Conservation (phyloP, 1,140 invertebrate species). For the Lutraria rhynchaena region DNA sequence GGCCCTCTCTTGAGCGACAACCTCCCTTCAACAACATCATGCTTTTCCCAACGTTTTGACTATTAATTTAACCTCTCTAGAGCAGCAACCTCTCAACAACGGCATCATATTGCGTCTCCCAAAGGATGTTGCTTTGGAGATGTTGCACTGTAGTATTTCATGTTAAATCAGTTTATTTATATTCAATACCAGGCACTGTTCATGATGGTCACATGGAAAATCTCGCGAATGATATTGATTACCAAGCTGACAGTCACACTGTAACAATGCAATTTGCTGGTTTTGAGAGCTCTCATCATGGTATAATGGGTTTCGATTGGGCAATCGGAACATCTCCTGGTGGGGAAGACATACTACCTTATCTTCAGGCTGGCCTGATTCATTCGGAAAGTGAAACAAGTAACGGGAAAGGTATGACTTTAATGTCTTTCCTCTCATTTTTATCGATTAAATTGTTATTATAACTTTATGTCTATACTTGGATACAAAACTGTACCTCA, state of each 20-base stretch:
- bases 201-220: neutral
- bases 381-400: constrained; percentile 11
- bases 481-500: no score
- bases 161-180: no score
- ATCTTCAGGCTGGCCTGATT: constrained; percentile 46
- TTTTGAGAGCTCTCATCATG: constrained; percentile 65
- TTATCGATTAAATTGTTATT: neutral
- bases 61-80: no score
- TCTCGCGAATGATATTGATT: constrained; percentile 51
- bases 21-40: no score
- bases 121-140: no score
- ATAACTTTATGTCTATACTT: no score
- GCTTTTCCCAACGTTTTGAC: no score
- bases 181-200: no score
- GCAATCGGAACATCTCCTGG: constrained; percentile 68
- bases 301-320: constrained; percentile 66
- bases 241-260: constrained; percentile 61
- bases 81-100: no score
- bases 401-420: constrained; percentile 39
- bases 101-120: no score
- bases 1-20: no score
- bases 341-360: constrained; percentile 67
- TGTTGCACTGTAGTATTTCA: no score
- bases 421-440: neutral
- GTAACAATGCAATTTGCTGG: constrained; percentile 66